Percentiles rank a stretch among this genome's conserved stretches.
Conservation (phyloP, 2,113 vertebrate genomes). For the Eublepharis macularius region DNA sequence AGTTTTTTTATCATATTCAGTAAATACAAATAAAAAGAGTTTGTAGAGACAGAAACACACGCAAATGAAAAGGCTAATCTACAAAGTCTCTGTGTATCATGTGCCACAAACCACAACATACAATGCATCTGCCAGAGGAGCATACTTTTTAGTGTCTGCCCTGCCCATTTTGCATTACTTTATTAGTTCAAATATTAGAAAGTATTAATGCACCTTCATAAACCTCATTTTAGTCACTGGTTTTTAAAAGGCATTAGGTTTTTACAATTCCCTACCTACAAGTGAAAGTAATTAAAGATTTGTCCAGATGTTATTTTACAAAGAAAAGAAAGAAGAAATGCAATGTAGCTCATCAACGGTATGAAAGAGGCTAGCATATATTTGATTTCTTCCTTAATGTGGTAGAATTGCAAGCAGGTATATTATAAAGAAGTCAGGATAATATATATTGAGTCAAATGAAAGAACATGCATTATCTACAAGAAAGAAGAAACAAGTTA, state of each 20-base stretch:
- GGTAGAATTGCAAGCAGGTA: not conserved
- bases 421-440: not conserved
- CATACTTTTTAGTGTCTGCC: not conserved
- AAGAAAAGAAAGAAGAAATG: not conserved
- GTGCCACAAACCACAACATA: not conserved
- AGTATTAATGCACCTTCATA: too few species aligned
- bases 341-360: not conserved
- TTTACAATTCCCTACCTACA: not conserved
- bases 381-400: not conserved
- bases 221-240: too few species aligned
- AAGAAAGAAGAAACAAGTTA: not conserved
- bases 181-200: not conserved
- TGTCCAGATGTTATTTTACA: not conserved
- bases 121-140: not conserved
- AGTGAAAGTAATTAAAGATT: not conserved
- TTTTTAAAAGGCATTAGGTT: not conserved
- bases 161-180: not conserved
- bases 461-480: not conserved
- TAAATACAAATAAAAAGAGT: not conserved
- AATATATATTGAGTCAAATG: not conserved
- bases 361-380: not conserved
- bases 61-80: not conserved
- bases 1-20: not conserved
- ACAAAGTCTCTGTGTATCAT: not conserved
- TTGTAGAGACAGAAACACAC: not conserved